Conservation (phyloP, 1,140 invertebrate genomes). For the Drosophila mayri region DNA sequence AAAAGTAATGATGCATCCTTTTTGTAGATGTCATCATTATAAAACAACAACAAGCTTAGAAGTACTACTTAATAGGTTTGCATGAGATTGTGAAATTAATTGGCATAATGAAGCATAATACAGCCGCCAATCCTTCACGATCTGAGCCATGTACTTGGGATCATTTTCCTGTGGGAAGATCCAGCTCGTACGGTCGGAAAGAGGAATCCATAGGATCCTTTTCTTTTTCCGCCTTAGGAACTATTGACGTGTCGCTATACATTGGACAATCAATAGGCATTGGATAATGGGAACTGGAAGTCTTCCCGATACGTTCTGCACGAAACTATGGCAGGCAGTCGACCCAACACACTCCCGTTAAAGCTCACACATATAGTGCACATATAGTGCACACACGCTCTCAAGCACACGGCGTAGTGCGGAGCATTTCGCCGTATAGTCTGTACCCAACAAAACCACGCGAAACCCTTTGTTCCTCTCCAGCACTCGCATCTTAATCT, state of each 20-base stretch:
- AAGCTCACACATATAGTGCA: constrained; percentile 14
- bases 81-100: background rate
- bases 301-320: constrained; percentile 25
- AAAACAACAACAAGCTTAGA: too few species aligned
- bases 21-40: too few species aligned
- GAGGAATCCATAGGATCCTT: background rate
- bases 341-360: constrained; percentile 9
- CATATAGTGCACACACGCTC: constrained; percentile 4
- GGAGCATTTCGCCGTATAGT: background rate
- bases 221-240: background rate
- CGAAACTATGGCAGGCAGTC: constrained; percentile 9
- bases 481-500: background rate
- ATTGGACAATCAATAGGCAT: background rate
- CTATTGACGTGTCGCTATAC: background rate
- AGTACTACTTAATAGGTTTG: too few species aligned
- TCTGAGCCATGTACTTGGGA: background rate
- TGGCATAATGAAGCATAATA: background rate
- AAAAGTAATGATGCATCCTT: too few species aligned
- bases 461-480: background rate
- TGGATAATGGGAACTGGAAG: background rate
- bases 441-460: background rate
- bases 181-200: background rate
- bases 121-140: background rate
- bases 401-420: background rate
- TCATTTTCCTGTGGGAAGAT: background rate